A percentile compares a stretch with the other conserved stretches of the same genome.
Conservation (phyloP, 53 echinoderm and acorn worm species). For the Astropecten irregularis region DNA sequence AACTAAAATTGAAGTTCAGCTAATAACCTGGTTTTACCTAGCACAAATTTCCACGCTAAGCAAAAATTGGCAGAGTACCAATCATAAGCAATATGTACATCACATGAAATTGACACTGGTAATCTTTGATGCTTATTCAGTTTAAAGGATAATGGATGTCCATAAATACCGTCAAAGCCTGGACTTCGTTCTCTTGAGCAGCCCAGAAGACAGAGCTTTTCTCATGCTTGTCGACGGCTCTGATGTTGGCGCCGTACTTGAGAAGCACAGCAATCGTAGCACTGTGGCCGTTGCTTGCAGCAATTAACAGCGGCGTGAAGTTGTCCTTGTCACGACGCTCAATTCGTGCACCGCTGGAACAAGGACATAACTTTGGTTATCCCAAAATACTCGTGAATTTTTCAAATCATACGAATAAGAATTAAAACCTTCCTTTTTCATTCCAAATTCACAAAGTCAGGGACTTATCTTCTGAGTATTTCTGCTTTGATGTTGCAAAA, state of each 20-base stretch:
- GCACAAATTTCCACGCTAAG: too few species aligned
- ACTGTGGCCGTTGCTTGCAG: constrained; percentile 88
- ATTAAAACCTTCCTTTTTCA: background rate
- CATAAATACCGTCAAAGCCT: constrained; percentile 71
- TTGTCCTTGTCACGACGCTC: constrained; percentile 91
- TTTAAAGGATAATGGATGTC: too few species aligned
- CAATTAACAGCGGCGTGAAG: constrained; percentile 92
- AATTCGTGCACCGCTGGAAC: constrained; percentile 74
- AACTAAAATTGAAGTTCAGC: too few species aligned
- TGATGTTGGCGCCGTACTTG: constrained; percentile 70
- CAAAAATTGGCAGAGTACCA: too few species aligned
- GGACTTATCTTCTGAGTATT: too few species aligned
- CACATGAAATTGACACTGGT: too few species aligned
- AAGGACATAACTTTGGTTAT: background rate
- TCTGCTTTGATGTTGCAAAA: too few species aligned
- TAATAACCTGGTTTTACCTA: too few species aligned
- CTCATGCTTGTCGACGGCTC: constrained; percentile 81
- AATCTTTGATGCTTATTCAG: too few species aligned
- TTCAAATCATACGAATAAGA: background rate
- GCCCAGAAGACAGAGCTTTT: constrained; percentile 90
- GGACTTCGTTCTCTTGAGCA: constrained; percentile 86
- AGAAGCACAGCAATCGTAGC: constrained; percentile 77
- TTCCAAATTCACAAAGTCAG: too few species aligned
- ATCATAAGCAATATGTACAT: too few species aligned
- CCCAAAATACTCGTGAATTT: background rate